Evolutionary conservation across 2,888 invertebrate genomes (phyloP).

Genomic region (Rhagonycha lutea): DNA sequence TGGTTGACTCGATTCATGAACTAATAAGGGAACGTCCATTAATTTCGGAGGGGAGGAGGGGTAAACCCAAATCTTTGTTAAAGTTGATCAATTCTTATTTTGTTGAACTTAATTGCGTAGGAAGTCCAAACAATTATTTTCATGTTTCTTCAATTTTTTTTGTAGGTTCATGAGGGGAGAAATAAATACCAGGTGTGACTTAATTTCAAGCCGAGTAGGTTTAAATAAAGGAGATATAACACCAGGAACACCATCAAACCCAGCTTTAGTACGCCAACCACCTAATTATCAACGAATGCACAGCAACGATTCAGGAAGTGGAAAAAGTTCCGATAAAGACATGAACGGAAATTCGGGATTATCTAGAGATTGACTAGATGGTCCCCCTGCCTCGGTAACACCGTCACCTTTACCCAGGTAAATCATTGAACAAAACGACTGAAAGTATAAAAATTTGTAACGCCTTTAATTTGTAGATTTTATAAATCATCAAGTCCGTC

Average conservation of each 20-base stretch:
- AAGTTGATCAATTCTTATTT: too few relatives aligned
- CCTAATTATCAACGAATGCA: constrained; percentile 84
- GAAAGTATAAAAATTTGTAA: neutral
- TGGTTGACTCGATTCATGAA: too few relatives aligned
- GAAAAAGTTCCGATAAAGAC: constrained; percentile 74
- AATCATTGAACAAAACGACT: neutral
- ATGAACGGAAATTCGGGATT: constrained; percentile 59
- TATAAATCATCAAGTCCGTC: constrained; percentile 70
- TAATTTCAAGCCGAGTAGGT: constrained; percentile 51
- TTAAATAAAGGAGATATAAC: constrained; percentile 64
- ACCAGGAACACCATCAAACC: constrained; percentile 74
- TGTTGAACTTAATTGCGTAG: too few relatives aligned
- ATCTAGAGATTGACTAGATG: constrained; percentile 81
- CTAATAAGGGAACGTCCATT: too few relatives aligned
- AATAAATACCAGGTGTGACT: constrained; percentile 60
- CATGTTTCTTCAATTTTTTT: too few relatives aligned
- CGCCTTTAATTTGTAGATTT: constrained; percentile 57
- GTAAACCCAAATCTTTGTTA: too few relatives aligned
- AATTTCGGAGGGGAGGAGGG: too few relatives aligned
- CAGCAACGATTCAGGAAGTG: constrained; percentile 76
- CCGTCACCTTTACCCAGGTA: constrained; percentile 39
- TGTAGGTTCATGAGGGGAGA: constrained; percentile 94
- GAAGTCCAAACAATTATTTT: too few relatives aligned
- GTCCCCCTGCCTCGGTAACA: constrained; percentile 63
- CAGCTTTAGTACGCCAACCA: constrained; percentile 68